Conservation (phyloP, 2,797 vertebrate genomes). For the Pogoniulus pusillus region DNA sequence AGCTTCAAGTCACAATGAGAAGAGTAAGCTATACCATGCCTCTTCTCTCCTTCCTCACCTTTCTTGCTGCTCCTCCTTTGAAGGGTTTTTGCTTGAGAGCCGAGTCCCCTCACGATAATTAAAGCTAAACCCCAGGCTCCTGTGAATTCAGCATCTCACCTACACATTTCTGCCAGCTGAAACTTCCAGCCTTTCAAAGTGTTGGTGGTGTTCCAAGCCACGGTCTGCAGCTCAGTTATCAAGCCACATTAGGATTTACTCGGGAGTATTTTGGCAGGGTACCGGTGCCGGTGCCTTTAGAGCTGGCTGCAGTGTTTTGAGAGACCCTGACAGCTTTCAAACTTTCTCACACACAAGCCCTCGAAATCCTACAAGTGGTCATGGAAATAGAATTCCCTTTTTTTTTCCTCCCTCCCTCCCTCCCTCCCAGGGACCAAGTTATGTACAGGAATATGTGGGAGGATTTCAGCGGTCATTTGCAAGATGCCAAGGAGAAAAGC, state of each 20-base stretch:
- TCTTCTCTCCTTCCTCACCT: not conserved
- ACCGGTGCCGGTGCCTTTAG: not conserved
- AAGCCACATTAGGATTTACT: slow-evolving; percentile 57
- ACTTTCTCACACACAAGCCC: slow-evolving; percentile 25
- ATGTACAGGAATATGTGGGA: not conserved
- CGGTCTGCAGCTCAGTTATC: slow-evolving; percentile 50
- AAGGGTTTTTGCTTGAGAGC: not conserved
- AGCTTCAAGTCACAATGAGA: not conserved
- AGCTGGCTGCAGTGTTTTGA: slow-evolving; percentile 46
- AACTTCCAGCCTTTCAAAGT: slow-evolving; percentile 40
- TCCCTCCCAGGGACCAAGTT: not conserved
- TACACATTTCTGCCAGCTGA: slow-evolving; percentile 30
- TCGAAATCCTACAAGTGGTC: slow-evolving; percentile 12
- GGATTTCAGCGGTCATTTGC: not conserved
- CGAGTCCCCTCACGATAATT: not conserved
- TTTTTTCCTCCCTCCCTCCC: not conserved
- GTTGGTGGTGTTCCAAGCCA: slow-evolving; percentile 37
- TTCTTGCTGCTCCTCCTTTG: not conserved
- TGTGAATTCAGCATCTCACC: not conserved
- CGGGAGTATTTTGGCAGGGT: slow-evolving; percentile 55
- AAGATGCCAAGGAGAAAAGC: not conserved
- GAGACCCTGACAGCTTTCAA: slow-evolving; percentile 44
- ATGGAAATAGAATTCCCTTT: slow-evolving; percentile 42
- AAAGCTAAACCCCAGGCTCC: slow-evolving; percentile 2
- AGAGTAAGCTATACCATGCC: not conserved